A percentile compares a stretch with the other conserved stretches of the same genome.
These are phyloP conservation scores for Tiliqua scincoides DNA, from an alignment of 2,113 vertebrate species.

Conservation along the genomic window DNA sequence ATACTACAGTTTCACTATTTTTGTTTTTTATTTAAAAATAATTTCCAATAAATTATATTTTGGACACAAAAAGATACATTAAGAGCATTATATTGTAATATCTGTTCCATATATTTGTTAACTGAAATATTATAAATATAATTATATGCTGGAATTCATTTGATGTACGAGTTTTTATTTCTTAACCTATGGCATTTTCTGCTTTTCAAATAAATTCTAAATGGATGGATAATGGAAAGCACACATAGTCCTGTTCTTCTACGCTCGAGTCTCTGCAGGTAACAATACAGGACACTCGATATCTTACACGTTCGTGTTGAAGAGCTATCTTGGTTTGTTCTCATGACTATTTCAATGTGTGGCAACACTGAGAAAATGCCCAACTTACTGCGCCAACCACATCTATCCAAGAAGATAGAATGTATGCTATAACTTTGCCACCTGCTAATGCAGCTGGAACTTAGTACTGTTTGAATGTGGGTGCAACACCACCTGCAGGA, in stretches of 20 bases:
- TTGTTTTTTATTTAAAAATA: slow-evolving; percentile 19
- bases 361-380: neutral
- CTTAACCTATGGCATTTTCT: neutral
- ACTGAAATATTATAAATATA: slow-evolving; percentile 36
- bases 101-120: slow-evolving; percentile 18
- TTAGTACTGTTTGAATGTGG: neutral
- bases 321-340: neutral
- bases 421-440: neutral
- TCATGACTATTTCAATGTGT: neutral
- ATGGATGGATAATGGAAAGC: neutral
- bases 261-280: too few relatives aligned
- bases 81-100: slow-evolving; percentile 3
- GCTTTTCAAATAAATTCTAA: neutral
- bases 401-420: neutral
- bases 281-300: too few relatives aligned
- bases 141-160: neutral
- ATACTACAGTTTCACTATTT: neutral
- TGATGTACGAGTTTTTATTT: slow-evolving; percentile 7
- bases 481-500: too few relatives aligned
- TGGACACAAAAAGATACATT: neutral
- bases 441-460: too few relatives aligned
- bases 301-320: neutral
- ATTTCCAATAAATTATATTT: neutral
- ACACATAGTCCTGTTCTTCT: too few relatives aligned
- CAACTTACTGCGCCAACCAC: neutral